Evolutionary conservation across 37 sponge, comb jelly and placozoan species (phyloP), one percentile per base, ranked within the genome.

Genomic region (Halisarca cf. caerulea): DNA sequence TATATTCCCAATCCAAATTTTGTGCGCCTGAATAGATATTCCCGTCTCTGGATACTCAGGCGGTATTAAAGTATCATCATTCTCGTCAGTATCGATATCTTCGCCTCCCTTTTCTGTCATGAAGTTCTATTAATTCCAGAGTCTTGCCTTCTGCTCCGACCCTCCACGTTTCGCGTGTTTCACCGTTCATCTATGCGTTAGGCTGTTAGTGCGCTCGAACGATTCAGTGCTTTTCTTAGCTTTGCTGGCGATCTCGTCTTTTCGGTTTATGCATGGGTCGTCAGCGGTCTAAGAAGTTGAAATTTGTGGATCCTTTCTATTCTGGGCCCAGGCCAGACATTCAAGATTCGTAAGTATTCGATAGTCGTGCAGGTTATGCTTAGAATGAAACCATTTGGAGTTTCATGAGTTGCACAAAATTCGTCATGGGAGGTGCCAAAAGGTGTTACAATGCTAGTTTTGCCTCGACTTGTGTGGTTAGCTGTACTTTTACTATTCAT

Each of bases 1-100:
- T 18, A 93, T 70, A 32, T 93, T 87, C 7, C 94, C 94, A 59
- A 93, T 84, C 94, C 94, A 93, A 23, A 93, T 77, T 57, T 93
- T 93, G 80, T 93, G 94, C 25, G 91, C 88, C 23, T 82, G 91
- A 74, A 93, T 88, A 28, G 94, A 85, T 21, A 93, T 38, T 2
- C 94, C 94, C 38, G 81, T 80, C 15, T 68, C 42, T 24, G 94
- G 94, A 32, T 59, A 66, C 36, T 81, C 23, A 27, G 94, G 90
- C 1, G 94, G 94, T 1, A 93, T 15, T 41, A 44, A 40, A 44
- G 7, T 23, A 17, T 74, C 77, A 40, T 44, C 77, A 40, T 36
- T 43, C 43, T 74, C 25, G 8, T 74, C 42, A 34, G 35, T 18
- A 32, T 68, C 69, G 30, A 7, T 24, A 34, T 28, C 32, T 6